These are phyloP conservation scores for Anguilla megastoma DNA, from an alignment of 2,797 vertebrate genomes.

Conservation along the genomic window DNA sequence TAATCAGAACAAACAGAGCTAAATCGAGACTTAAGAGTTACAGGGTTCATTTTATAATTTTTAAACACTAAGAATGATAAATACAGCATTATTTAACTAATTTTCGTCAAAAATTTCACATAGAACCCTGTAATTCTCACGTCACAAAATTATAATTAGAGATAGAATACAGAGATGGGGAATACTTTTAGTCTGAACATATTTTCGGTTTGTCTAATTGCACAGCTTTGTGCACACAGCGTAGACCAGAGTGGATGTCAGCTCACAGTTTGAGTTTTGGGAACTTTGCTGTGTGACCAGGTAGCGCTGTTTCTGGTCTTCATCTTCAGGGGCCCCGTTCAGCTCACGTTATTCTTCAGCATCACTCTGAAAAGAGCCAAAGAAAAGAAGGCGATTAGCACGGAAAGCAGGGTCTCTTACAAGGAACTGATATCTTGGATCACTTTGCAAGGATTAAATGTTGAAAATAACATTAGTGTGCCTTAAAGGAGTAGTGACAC, in stretches of 20 bases:
- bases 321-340: constrained; percentile 73
- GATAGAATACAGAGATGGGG: neutral
- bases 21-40: too few species aligned
- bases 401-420: neutral
- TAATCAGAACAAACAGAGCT: neutral
- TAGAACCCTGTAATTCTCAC: too few species aligned
- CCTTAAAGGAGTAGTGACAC: neutral
- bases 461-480: neutral
- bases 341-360: constrained; percentile 63
- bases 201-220: neutral
- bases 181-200: neutral
- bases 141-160: neutral
- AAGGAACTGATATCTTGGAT: neutral
- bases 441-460: neutral
- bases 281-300: constrained; percentile 65
- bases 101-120: too few species aligned
- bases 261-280: constrained; percentile 80
- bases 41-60: too few species aligned
- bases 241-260: neutral
- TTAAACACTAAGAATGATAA: too few species aligned
- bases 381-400: constrained; percentile 36
- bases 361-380: constrained; percentile 40
- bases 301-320: constrained; percentile 79
- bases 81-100: too few species aligned
- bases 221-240: neutral